Evolutionary conservation across 2,888 invertebrate species (phyloP).

Genomic region (Caenorhabditis sinica): DNA sequence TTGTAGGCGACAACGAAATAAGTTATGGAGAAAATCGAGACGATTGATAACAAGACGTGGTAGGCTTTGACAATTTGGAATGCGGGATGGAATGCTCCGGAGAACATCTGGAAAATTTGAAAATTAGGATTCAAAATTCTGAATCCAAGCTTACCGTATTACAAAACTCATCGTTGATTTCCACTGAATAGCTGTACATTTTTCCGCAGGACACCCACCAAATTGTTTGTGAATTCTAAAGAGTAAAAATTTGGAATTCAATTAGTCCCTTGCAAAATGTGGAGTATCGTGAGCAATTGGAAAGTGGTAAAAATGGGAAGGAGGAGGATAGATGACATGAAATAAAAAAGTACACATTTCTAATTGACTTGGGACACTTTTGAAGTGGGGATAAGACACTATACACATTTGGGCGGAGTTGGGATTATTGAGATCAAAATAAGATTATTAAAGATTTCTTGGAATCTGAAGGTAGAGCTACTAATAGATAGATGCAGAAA

Average conservation of each 20-base stretch:
- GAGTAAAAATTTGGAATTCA: constrained; percentile 36
- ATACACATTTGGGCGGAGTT: too few relatives aligned
- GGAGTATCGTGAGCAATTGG: background rate
- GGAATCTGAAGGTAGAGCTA: too few relatives aligned
- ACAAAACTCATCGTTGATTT: constrained; percentile 44
- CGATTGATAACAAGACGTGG: constrained; percentile 30
- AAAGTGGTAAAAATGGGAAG: background rate
- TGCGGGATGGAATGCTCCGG: constrained; percentile 33
- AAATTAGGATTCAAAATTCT: background rate
- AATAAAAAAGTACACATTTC: constrained; percentile 27
- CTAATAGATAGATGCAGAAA: too few relatives aligned
- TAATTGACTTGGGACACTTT: constrained; percentile 13
- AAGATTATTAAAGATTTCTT: too few relatives aligned
- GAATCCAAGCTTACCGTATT: constrained; percentile 27
- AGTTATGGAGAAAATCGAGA: constrained; percentile 48
- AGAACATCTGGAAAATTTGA: constrained; percentile 43
- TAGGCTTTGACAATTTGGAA: constrained; percentile 43
- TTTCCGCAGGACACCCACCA: background rate
- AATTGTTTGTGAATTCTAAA: background rate
- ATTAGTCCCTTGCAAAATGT: constrained; percentile 1
- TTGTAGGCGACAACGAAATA: constrained; percentile 43
- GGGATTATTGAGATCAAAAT: constrained; percentile 7
- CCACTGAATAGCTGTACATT: constrained; percentile 37
- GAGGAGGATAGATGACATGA: constrained; percentile 5
- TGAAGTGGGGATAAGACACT: background rate